phyloP scores from a whole-genome alignment of 2,888 invertebrate genomes.

The Zonitis immaculata region DNA sequence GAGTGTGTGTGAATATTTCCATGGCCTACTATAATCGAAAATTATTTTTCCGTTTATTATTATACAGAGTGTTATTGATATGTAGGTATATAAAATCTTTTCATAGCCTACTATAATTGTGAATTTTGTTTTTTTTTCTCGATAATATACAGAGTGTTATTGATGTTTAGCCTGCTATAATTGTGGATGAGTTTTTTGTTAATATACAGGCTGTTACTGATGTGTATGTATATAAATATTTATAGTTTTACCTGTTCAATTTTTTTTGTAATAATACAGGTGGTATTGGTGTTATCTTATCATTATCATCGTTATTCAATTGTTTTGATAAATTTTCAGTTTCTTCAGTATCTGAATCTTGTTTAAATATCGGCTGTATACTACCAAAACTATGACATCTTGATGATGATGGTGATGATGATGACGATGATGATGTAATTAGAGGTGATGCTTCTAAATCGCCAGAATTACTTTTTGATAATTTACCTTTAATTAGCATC shows the following conservation, averaged over 20 bases:
- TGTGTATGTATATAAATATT: not conserved
- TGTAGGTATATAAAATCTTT: no score
- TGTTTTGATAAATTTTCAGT: not conserved
- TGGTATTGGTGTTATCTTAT: not conserved
- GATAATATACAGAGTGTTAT: no score
- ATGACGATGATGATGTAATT: constrained; percentile 43
- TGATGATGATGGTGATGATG: constrained; percentile 20
- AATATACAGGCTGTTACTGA: no score
- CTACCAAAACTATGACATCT: not conserved
- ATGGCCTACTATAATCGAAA: no score
- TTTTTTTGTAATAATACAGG: constrained; percentile 1
- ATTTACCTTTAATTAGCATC: constrained; percentile 30
- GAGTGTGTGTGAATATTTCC: no score
- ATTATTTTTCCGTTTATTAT: no score
- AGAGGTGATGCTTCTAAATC: constrained; percentile 45
- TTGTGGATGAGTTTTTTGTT: no score
- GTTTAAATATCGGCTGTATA: not conserved
- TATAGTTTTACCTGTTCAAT: not conserved
- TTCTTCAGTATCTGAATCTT: constrained; percentile 4
- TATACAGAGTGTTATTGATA: no score
- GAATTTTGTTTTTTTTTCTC: no score
- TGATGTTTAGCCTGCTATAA: no score
- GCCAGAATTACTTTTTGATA: constrained; percentile 44
- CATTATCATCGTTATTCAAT: not conserved
- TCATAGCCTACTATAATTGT: no score